Base-by-base conservation (phyloP, 2,888 invertebrate genomes). In the Agrotis puta region DNA sequence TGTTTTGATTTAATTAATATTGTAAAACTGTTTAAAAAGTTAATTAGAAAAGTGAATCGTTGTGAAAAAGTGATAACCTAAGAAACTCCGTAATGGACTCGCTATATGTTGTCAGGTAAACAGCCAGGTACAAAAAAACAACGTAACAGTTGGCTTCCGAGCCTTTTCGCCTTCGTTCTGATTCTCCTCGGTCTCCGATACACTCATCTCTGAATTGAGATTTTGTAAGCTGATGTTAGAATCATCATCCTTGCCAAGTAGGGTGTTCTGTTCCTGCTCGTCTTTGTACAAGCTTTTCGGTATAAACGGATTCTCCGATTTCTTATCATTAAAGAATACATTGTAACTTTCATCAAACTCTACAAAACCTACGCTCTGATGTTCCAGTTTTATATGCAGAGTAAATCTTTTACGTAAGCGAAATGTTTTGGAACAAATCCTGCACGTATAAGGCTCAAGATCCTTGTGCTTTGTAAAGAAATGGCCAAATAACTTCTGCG, bases 261-360 rank as follows among this genome's bases (percentile, higher is more conserved):
- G 14, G 3, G 14, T 0, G 0, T 48, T 0, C 48, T 22, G 58
- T 1, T 63, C 45, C 4, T 53, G 0, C 13, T 48, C 39, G 14
- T 54, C 20, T 50, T 22, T 45, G 20, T 80, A 74, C 43, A 88
- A 82, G 64, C 87, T 85, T 70, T 78, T 83, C 0, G 92, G 91
- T 20, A 87, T 72, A 58, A 91, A 91, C 0, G 92, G 90, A 0
- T 91, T 88, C 0, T 87, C 88, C 0, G 94, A 92, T 77, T 92
- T 94, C n/a, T 89, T 89, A 2, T 92, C 91, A 0, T 88, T 85
- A 63, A 95, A 95, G 73, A 87, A 92, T 0, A 95, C 95, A 82
- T 94, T 90, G 58, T 92, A 94, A 5, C 91, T 90, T 2, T 94
- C 87, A 85, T 95, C 92, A 77, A 95, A 95, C 58, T 94, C 94